Percentiles rank a stretch among this genome's conserved stretches.
phyloP scores from a whole-genome alignment of 2,113 vertebrate genomes.

The Seriola rivoliana region DNA sequence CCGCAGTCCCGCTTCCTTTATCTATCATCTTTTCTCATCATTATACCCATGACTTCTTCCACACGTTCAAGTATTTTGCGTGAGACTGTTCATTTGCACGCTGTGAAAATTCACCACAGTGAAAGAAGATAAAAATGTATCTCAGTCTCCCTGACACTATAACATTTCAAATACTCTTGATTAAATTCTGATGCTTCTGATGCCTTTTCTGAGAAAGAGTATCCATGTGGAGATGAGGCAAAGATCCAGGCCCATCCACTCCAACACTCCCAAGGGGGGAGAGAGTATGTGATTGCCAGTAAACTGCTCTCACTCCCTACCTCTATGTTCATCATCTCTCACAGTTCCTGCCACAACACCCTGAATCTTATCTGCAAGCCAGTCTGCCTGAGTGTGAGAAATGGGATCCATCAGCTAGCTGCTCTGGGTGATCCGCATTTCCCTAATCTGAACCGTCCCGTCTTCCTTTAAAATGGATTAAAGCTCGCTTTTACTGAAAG shows the following conservation, averaged over 20 bases:
- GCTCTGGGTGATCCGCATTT: constrained; percentile 70
- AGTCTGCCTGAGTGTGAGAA: constrained; percentile 60
- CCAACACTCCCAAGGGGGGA: constrained; percentile 44
- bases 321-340: constrained; percentile 69
- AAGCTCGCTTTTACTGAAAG: constrained; percentile 62
- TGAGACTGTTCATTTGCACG: constrained; percentile 10
- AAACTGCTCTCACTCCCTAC: constrained; percentile 68
- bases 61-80: constrained; percentile 4
- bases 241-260: constrained; percentile 57
- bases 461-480: constrained; percentile 73
- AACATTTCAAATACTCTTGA: constrained; percentile 47
- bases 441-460: constrained; percentile 67
- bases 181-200: constrained; percentile 49
- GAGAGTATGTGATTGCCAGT: constrained; percentile 66
- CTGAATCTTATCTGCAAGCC: constrained; percentile 73
- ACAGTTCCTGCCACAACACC: constrained; percentile 58
- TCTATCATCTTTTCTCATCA: constrained; percentile 24
- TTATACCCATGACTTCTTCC: constrained; percentile 22
- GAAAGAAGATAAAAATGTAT: constrained; percentile 17
- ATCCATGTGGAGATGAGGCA: constrained; percentile 43
- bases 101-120: constrained; percentile 12
- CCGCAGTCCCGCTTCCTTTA: constrained; percentile 30
- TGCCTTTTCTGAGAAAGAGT: constrained; percentile 34
- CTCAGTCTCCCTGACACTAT: constrained; percentile 34
- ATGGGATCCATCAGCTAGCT: constrained; percentile 70